phyloP scores from a whole-genome alignment of 2,797 vertebrate genomes.

The Atherinosoma microstoma region DNA sequence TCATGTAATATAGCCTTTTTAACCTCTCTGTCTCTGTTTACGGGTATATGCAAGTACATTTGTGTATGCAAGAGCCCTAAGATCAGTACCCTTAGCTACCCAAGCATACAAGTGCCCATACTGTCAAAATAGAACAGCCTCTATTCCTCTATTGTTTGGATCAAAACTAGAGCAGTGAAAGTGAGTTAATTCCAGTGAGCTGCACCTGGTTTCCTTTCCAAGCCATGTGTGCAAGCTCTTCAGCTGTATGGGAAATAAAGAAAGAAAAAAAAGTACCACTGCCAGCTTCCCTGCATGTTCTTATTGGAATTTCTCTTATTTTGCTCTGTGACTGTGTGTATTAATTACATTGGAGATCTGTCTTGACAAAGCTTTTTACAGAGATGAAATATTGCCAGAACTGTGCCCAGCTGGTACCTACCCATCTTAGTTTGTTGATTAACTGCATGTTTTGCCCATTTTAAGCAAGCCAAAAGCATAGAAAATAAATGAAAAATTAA shows the following conservation, averaged over 20 bases:
- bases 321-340: constrained; percentile 57
- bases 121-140: constrained; percentile 72
- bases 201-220: constrained; percentile 74
- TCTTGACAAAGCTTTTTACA: constrained; percentile 65
- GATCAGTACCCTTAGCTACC: constrained; percentile 51
- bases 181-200: constrained; percentile 75
- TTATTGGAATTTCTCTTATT: constrained; percentile 49
- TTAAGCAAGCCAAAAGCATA: constrained; percentile 61
- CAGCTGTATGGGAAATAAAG: constrained; percentile 41
- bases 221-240: constrained; percentile 66
- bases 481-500: constrained; percentile 41
- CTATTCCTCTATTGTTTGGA: constrained; percentile 75
- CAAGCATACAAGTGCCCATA: constrained; percentile 58
- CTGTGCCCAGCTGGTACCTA: constrained; percentile 73
- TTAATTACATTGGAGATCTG: constrained; percentile 66
- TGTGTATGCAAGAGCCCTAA: constrained; percentile 27
- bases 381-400: constrained; percentile 63
- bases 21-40: constrained; percentile 19
- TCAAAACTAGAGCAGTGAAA: constrained; percentile 75
- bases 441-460: constrained; percentile 71
- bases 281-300: constrained; percentile 55
- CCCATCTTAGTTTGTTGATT: constrained; percentile 76
- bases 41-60: constrained; percentile 15
- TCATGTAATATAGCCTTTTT: constrained; percentile 29
- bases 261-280: constrained; percentile 53